A percentile compares a stretch with the other conserved stretches of the same genome.
These are phyloP conservation scores for Allacma fusca DNA, from an alignment of 2,888 invertebrate species.

Conservation along the genomic window DNA sequence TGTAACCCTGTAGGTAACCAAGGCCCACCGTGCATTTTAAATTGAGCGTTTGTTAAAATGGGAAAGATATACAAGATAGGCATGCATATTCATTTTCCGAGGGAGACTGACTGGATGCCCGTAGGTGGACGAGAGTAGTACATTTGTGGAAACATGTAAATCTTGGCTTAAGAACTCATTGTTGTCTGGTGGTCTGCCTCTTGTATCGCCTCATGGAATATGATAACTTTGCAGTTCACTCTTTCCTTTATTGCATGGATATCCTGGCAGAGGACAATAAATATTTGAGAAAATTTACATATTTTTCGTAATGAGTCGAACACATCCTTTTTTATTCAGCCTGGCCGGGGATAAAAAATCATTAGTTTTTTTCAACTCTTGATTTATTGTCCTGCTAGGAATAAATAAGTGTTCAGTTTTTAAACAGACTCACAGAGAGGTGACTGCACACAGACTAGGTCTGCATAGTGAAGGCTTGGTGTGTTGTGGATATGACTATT, in stretches of 20 bases:
- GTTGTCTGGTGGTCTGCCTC: constrained; percentile 28
- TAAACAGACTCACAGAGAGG: neutral
- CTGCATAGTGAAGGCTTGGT: too few relatives aligned
- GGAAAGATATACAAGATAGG: neutral
- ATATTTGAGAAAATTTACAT: constrained; percentile 36
- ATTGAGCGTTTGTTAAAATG: neutral
- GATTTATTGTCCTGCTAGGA: constrained; percentile 24
- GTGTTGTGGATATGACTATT: too few relatives aligned
- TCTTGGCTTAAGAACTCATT: constrained; percentile 25
- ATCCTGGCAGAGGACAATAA: constrained; percentile 34
- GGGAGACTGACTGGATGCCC: neutral
- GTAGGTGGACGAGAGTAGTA: neutral
- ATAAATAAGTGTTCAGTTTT: constrained; percentile 14
- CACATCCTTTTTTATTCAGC: constrained; percentile 27
- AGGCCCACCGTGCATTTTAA: too few relatives aligned
- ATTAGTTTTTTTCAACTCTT: constrained; percentile 23
- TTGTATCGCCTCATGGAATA: constrained; percentile 20
- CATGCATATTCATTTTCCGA: neutral
- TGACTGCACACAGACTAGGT: too few relatives aligned
- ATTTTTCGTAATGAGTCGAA: constrained; percentile 42
- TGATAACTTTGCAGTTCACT: constrained; percentile 28
- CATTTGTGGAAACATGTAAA: constrained; percentile 16
- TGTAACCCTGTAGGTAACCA: too few relatives aligned
- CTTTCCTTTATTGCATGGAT: constrained; percentile 25
- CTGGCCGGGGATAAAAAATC: neutral